Conservation (phyloP, 2,888 invertebrate species). For the Melanchra persicariae region DNA sequence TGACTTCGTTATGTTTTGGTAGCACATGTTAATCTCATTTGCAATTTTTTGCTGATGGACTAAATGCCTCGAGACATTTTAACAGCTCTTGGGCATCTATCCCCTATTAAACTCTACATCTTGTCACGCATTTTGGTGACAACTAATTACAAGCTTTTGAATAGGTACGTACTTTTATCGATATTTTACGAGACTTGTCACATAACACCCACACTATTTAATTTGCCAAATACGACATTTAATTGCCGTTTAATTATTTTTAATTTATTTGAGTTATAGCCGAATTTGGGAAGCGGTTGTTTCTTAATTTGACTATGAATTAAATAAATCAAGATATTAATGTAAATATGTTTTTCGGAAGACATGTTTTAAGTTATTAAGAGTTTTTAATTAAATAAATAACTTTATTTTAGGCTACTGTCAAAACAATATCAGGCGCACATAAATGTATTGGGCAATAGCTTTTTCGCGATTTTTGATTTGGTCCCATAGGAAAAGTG, state of each 20-base stretch:
- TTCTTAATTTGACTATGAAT: constrained; percentile 32
- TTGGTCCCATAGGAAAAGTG: no score
- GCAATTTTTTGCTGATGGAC: no score
- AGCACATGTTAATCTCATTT: no score
- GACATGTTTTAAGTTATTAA: not conserved
- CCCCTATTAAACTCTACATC: not conserved
- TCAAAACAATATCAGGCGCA: not conserved
- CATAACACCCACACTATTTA: constrained; percentile 28
- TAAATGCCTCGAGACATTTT: not conserved
- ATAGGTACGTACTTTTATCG: no score
- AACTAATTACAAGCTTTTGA: not conserved
- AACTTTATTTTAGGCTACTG: not conserved
- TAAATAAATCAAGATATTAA: constrained; percentile 19
- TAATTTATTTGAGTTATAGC: constrained; percentile 33
- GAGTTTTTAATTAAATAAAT: not conserved
- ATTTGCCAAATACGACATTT: constrained; percentile 37
- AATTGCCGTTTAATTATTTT: constrained; percentile 35
- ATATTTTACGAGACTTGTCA: constrained; percentile 5
- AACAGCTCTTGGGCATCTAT: not conserved
- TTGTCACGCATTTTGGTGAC: not conserved
- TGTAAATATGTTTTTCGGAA: not conserved
- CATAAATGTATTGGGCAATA: no score
- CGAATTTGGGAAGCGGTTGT: constrained; percentile 26
- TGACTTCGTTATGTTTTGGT: no score
- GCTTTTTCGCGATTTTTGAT: no score